These are phyloP conservation scores for Phrynocephalus guinanensis DNA, from an alignment of 2,797 vertebrate species.

Conservation along the genomic window DNA sequence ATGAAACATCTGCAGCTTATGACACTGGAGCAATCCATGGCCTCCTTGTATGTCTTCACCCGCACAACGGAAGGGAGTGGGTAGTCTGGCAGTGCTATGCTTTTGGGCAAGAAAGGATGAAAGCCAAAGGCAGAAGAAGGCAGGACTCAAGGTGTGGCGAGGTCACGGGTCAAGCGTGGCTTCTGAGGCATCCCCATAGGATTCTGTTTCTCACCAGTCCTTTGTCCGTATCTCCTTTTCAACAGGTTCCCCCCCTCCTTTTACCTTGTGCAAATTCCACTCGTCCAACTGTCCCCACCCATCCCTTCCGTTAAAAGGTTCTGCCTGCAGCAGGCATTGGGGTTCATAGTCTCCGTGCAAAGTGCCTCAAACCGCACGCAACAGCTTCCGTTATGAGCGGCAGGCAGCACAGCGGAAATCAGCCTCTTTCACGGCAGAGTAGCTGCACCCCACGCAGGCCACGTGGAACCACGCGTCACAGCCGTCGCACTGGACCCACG, in stretches of 20 bases:
- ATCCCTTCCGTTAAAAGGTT: neutral
- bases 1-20: neutral
- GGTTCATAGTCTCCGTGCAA: neutral
- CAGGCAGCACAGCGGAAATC: conserved; percentile 87
- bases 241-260: neutral
- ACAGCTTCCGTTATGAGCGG: neutral
- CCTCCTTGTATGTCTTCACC: neutral
- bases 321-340: no score
- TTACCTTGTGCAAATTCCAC: conserved; percentile 28
- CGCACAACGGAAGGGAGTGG: neutral
- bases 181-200: no score
- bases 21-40: neutral
- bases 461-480: conserved; percentile 89
- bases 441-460: conserved; percentile 82
- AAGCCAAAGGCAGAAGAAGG: neutral
- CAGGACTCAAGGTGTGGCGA: neutral
- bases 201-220: neutral
- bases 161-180: neutral
- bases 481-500: conserved; percentile 91
- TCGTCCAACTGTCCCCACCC: neutral
- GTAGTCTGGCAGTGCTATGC: neutral
- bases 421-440: conserved; percentile 80
- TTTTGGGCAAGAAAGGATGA: neutral
- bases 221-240: neutral
- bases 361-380: neutral